A percentile compares a stretch with the other conserved stretches of the same genome.
phyloP scores from a whole-genome alignment of 2,113 vertebrate genomes.

The Patagioenas fasciata region DNA sequence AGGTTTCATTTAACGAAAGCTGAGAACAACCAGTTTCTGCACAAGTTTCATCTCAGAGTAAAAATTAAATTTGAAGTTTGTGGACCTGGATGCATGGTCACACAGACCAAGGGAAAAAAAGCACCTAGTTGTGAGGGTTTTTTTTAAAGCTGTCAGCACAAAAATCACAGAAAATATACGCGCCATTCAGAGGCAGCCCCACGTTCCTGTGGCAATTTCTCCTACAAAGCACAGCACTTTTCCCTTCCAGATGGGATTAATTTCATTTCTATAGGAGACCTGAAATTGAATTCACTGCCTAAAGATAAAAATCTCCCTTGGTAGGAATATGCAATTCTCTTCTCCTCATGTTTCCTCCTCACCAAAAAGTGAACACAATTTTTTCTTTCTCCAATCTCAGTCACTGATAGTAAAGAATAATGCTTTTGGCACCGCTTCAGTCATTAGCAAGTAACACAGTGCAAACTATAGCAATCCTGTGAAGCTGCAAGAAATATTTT shows the following conservation, averaged over 20 bases:
- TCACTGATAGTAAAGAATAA: not conserved
- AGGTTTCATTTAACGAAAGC: not conserved
- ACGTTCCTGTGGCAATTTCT: not conserved
- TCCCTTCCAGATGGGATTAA: conserved; percentile 65
- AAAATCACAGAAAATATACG: conserved; percentile 20
- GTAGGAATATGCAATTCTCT: conserved; percentile 52
- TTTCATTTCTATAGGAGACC: conserved; percentile 53
- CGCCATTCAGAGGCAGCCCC: not conserved
- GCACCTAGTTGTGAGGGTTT: accelerated
- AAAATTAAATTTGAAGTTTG: conserved; percentile 4
- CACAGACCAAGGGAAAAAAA: not conserved
- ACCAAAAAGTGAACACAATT: not conserved
- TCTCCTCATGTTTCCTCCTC: conserved; percentile 49
- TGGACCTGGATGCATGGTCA: not conserved
- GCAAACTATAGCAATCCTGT: not conserved
- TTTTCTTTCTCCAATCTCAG: not conserved
- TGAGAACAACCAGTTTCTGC: not conserved
- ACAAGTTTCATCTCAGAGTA: not conserved
- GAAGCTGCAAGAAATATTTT: conserved; percentile 8
- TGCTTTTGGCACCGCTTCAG: not conserved
- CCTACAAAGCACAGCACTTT: not conserved
- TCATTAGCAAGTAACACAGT: conserved; percentile 42
- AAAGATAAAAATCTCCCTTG: conserved; percentile 69
- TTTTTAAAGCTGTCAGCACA: conserved; percentile 23
- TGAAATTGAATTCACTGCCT: conserved; percentile 63